Conservation (phyloP, 1,140 invertebrate genomes). For the Brachionus rotundiformis region DNA sequence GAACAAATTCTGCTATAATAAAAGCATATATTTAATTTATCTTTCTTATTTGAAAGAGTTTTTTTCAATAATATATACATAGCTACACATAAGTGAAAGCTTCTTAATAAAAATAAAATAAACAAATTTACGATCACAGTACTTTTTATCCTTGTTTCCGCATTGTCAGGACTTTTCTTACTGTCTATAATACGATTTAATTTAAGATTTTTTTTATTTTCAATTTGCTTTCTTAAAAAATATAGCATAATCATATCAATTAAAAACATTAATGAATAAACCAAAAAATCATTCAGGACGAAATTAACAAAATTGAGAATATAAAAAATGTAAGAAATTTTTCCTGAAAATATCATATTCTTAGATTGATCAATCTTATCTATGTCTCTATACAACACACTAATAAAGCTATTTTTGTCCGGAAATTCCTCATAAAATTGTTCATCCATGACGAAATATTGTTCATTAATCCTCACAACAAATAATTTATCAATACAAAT, state of each 20-base stretch:
- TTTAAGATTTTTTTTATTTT: background rate
- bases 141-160: background rate
- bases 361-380: background rate
- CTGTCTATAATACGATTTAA: too few species aligned
- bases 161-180: background rate
- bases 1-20: background rate
- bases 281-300: background rate
- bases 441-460: constrained; percentile 6
- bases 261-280: background rate
- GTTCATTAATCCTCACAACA: background rate
- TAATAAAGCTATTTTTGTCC: background rate
- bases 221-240: background rate
- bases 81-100: background rate
- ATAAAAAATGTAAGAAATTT: background rate
- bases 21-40: background rate
- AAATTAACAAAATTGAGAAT: background rate
- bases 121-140: background rate
- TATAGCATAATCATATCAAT: background rate
- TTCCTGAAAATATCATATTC: background rate
- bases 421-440: constrained; percentile 1
- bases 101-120: background rate
- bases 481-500: background rate
- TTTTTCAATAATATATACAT: background rate
- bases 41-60: background rate
- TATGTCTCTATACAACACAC: background rate